Conservation (phyloP, 2,888 invertebrate species). For the Patella caerulea region DNA sequence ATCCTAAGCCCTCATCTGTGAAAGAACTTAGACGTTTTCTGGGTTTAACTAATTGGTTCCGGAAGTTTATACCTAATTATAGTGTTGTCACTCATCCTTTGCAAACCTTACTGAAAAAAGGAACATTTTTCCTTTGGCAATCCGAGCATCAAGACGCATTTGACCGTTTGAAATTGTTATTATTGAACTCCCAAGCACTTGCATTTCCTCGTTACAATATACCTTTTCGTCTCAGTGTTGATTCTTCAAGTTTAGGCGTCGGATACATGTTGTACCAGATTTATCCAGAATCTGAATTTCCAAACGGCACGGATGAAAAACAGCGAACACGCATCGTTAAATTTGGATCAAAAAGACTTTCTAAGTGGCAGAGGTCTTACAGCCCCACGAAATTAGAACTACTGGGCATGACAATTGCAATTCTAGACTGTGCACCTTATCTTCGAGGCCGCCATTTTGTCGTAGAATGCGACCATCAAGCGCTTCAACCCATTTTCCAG, state of each 20-base stretch:
- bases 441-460: constrained; percentile 21
- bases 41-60: constrained; percentile 30
- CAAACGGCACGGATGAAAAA: too few species aligned
- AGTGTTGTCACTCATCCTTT: constrained; percentile 21
- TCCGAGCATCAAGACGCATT: constrained; percentile 17
- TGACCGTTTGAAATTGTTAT: not conserved
- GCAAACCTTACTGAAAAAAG: constrained; percentile 17
- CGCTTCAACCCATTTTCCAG: constrained; percentile 19
- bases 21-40: constrained; percentile 30
- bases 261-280: not conserved
- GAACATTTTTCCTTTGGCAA: constrained; percentile 21
- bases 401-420: constrained; percentile 15
- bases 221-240: constrained; percentile 23
- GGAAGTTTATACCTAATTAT: constrained; percentile 31
- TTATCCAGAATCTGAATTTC: not conserved
- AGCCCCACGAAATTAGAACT: constrained; percentile 23
- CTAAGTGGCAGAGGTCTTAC: constrained; percentile 12
- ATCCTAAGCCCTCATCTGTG: constrained; percentile 12
- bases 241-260: not conserved
- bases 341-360: constrained; percentile 2
- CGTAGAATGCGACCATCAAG: constrained; percentile 22
- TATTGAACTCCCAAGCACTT: constrained; percentile 18
- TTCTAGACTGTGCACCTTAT: constrained; percentile 25
- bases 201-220: constrained; percentile 26
- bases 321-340: not conserved